Conservation (phyloP, 2,888 invertebrate genomes). For the Scrobipalpa costella region DNA sequence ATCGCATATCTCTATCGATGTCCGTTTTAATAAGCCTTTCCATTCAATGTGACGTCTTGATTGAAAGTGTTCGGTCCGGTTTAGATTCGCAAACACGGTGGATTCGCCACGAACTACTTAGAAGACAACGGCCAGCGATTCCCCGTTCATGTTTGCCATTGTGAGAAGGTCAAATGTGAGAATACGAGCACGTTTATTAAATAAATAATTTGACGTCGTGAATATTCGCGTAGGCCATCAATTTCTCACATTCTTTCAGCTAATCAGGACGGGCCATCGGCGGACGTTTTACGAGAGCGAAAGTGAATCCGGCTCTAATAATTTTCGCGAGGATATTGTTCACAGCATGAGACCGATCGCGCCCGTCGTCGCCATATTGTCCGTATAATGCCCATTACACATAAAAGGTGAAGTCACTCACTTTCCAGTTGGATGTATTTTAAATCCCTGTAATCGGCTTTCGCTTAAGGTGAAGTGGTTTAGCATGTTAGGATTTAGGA, state of each 20-base stretch:
- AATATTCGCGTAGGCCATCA: slow-evolving; percentile 34
- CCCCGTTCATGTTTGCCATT: slow-evolving; percentile 18
- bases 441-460: neutral
- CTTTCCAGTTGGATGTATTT: slow-evolving; percentile 31
- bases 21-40: slow-evolving; percentile 14
- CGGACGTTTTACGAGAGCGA: slow-evolving; percentile 56
- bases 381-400: slow-evolving; percentile 19
- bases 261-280: slow-evolving; percentile 52
- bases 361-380: slow-evolving; percentile 33
- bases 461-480: neutral
- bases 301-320: slow-evolving; percentile 70
- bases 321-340: slow-evolving; percentile 75
- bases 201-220: slow-evolving; percentile 30
- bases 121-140: slow-evolving; percentile 2
- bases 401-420: slow-evolving; percentile 10
- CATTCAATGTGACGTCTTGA: slow-evolving; percentile 2
- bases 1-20: slow-evolving; percentile 5
- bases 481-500: slow-evolving; percentile 2
- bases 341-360: slow-evolving; percentile 60
- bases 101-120: neutral
- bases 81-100: neutral
- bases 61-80: slow-evolving; percentile 9
- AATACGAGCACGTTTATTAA: slow-evolving; percentile 26
- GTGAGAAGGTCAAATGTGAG: slow-evolving; percentile 29
- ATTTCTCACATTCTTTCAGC: slow-evolving; percentile 43